These are phyloP conservation scores for Vireo altiloquus DNA, from an alignment of 2,113 vertebrate species.

Conservation along the genomic window DNA sequence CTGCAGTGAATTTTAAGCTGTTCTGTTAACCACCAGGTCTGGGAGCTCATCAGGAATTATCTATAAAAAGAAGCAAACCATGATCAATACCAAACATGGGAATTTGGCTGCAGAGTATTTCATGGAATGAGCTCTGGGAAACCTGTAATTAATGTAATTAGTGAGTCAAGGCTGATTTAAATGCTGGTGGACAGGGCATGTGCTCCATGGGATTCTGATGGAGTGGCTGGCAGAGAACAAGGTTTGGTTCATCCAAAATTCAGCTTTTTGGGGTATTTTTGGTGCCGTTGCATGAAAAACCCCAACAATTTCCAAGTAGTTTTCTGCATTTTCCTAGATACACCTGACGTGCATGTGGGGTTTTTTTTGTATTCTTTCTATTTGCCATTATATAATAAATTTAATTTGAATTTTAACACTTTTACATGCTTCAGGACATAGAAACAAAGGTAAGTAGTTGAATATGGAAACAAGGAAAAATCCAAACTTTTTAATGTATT, in stretches of 20 bases:
- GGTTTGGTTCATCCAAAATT: neutral
- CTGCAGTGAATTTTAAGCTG: neutral
- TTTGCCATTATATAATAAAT: neutral
- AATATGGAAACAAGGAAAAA: neutral
- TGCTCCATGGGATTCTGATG: neutral
- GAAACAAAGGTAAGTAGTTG: conserved; percentile 73
- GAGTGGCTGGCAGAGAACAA: neutral
- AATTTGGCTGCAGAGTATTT: neutral
- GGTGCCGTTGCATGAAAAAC: neutral
- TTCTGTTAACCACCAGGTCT: neutral
- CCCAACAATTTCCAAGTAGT: neutral
- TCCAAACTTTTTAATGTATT: neutral
- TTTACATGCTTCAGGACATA: conserved; percentile 77
- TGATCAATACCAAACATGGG: fast-evolving
- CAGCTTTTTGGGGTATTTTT: neutral
- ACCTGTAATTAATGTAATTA: neutral
- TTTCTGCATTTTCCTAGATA: neutral
- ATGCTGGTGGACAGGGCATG: neutral
- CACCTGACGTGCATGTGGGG: fast-evolving
- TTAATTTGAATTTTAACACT: neutral
- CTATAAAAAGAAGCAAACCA: neutral
- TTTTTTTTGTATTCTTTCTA: neutral
- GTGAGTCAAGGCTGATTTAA: neutral
- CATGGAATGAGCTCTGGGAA: neutral
- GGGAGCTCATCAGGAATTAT: neutral